Conservation (phyloP, 2,113 vertebrate species). For the Stomatorhinus ivindoensis region DNA sequence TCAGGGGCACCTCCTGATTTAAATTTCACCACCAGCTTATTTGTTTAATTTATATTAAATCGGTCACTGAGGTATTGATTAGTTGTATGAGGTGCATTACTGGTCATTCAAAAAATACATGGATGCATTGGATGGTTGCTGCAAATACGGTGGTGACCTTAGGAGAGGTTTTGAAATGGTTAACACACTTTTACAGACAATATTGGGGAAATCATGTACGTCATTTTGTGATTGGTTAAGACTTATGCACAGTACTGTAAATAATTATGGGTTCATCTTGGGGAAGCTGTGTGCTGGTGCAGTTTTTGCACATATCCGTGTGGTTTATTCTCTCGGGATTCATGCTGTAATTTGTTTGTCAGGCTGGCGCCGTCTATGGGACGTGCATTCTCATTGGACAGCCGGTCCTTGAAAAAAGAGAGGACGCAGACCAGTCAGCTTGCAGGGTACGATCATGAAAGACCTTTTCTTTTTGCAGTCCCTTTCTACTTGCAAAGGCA, state of each 20-base stretch:
- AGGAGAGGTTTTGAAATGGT: not conserved
- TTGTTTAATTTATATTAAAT: not conserved
- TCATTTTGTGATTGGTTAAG: not conserved
- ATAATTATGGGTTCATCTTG: not conserved
- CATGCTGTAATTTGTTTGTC: not conserved
- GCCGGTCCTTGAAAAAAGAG: conserved; percentile 44
- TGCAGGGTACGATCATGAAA: conserved; percentile 38
- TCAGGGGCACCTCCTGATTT: not conserved
- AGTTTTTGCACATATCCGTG: not conserved
- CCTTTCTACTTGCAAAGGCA: not conserved
- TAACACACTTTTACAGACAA: not conserved
- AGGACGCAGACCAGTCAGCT: not conserved
- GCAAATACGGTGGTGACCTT: not conserved
- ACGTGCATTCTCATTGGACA: conserved; percentile 50
- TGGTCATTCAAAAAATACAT: not conserved
- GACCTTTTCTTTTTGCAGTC: not conserved
- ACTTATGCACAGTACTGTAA: not conserved
- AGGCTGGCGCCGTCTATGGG: conserved; percentile 38
- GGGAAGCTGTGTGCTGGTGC: not conserved
- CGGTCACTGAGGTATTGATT: not conserved
- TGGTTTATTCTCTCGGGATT: not conserved
- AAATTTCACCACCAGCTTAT: not conserved
- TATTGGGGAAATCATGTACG: not conserved
- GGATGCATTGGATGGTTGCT: not conserved
- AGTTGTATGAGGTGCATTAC: not conserved